phyloP scores from a whole-genome alignment of 2,888 invertebrate genomes.

The Belgica antarctica region DNA sequence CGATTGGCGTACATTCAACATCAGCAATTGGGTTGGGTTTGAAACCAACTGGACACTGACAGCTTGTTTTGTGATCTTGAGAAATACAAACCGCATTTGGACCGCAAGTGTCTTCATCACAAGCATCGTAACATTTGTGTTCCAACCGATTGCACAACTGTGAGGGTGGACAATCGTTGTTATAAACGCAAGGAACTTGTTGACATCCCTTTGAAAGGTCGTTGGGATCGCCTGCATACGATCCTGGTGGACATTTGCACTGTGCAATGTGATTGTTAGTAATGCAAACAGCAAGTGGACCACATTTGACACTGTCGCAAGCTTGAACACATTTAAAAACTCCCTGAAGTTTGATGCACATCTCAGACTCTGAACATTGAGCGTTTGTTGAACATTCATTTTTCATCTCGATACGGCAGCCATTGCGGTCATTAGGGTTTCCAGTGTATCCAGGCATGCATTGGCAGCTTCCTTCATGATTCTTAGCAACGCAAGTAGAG shows the following conservation, averaged over 20 bases:
- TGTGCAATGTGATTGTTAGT: conserved; percentile 86
- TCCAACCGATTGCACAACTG: conserved; percentile 80
- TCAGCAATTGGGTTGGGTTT: conserved; percentile 80
- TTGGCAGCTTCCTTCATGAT: conserved; percentile 76
- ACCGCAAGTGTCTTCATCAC: conserved; percentile 79
- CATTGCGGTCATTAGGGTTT: conserved; percentile 84
- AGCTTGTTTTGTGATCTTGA: conserved; percentile 76
- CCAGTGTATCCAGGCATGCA: conserved; percentile 81
- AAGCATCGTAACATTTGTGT: conserved; percentile 78
- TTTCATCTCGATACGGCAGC: conserved; percentile 71
- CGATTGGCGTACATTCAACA: conserved; percentile 70
- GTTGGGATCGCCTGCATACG: conserved; percentile 81
- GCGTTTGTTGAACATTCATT: conserved; percentile 76
- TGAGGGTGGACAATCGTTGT: conserved; percentile 74
- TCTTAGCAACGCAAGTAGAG: conserved; percentile 72
- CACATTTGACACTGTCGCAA: conserved; percentile 75
- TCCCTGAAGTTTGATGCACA: conserved; percentile 66
- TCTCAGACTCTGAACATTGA: conserved; percentile 79
- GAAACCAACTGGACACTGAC: conserved; percentile 84
- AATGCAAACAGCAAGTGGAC: conserved; percentile 82
- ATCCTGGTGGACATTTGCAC: conserved; percentile 85
- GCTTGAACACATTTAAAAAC: conserved; percentile 70
- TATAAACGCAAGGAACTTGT: conserved; percentile 81
- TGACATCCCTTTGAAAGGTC: conserved; percentile 72
- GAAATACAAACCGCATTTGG: conserved; percentile 84